Evolutionary conservation across 92 coral and sea anemone species (phyloP), one percentile per base, ranked within the genome.

Genomic region (Chrysogorgia sp.): DNA sequence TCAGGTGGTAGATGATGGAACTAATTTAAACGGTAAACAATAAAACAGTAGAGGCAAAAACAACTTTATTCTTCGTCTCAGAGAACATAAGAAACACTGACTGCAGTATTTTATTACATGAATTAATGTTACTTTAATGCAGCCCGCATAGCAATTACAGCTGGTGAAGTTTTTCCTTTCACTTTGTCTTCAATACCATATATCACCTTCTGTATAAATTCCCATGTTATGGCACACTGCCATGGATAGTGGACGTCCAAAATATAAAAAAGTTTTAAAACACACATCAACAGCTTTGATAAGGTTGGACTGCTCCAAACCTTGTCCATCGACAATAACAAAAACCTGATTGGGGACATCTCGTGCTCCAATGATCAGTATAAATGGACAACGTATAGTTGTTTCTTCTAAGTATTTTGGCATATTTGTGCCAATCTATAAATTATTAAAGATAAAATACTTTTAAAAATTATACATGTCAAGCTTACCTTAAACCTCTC

Each of bases 231-330:
- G n/a, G n/a, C n/a, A n/a, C n/a, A n/a, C n/a, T n/a, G n/a, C n/a
- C n/a, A n/a, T n/a, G n/a, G n/a, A n/a, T n/a, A n/a, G n/a, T n/a
- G n/a, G n/a, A n/a, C 35, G 10, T 23, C 37, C 30, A 1, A 40
- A 6, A 6, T 23, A 60, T 4, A 60, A 60, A 15, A 3, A n/a
- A n/a, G n/a, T 10, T 29, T 19, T 60, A 28, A 60, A 60, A 40
- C 66, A 60, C 35, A 60, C 66, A 28, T 60, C 66, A 22, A 60
- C 34, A 28, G 35, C 66, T 60, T 60, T 60, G 15, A 60, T 40
- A 22, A n/a, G n/a, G n/a, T n/a, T n/a, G n/a, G n/a, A n/a, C n/a
- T n/a, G n/a, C n/a, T n/a, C n/a, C n/a, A n/a, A n/a, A n/a, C n/a
- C n/a, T n/a, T n/a, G n/a, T n/a, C n/a, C n/a, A n/a, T n/a, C n/a